Evolutionary conservation across 2,888 invertebrate genomes (phyloP), one percentile per base, ranked within the genome.

Genomic region (Alentia gelatinosa): DNA sequence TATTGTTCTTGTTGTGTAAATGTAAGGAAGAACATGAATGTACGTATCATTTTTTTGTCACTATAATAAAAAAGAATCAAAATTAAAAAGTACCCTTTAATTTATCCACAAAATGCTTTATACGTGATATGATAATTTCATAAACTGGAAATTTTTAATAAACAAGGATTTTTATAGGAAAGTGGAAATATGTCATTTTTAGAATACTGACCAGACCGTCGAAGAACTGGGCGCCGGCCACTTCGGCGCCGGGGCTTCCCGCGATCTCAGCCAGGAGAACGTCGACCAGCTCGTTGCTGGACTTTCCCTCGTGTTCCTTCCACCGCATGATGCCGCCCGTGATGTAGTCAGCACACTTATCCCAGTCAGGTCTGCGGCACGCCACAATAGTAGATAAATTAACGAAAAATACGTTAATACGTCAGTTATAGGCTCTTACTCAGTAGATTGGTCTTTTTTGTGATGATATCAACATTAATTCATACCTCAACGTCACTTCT

Each of bases 301-400:
- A 93, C 91, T 96, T 96, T 7, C 95, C 95, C 86, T 94, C 94
- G 35, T 96, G 89, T 75, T 95, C 95, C 92, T 95, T 94, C 96
- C 96, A 96, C 30, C 95, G 92, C 7, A 91, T 90, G 90, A 94
- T 93, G 3, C 96, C 96, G 37, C 96, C 96, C 40, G 94, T 93
- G 26, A 96, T 91, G 91, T 93, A 93, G 90, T 96, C 96, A 37
- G 95, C 95, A 94, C 95, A 95, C 91, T 94, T 94, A 68, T 95
- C 94, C 96, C 96, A 96, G 90, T 95, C 94, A 15, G 96, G 96
- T 92, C 96, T 95, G 92, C 5, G 91, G 26, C 26, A 9, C 9
- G 47, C n/a, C n/a, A n/a, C n/a, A n/a, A n/a, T n/a, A n/a, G n/a
- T n/a, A n/a, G n/a, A n/a, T n/a, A n/a, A n/a, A n/a, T n/a, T n/a